These are phyloP conservation scores for Zoroaster sp. DNA, from an alignment of 53 echinoderm and acorn worm genomes.

Conservation along the genomic window DNA sequence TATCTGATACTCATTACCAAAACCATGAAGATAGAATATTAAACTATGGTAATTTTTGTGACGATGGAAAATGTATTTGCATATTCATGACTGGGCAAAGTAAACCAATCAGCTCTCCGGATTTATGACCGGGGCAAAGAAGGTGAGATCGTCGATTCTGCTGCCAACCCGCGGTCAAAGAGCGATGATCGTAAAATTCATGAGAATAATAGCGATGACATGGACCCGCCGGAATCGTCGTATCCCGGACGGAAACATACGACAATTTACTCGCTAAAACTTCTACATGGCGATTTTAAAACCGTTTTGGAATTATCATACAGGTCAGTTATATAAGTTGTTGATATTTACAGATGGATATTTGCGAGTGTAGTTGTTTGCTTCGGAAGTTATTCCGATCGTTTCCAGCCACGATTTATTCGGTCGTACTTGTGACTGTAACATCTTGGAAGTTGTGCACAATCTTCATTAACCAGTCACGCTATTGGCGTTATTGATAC, in stretches of 20 bases:
- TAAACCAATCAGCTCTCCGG: constrained; percentile 11
- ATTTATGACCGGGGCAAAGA: background rate
- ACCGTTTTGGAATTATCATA: background rate
- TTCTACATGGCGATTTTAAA: constrained; percentile 37
- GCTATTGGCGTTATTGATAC: background rate
- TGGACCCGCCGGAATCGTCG: constrained; percentile 29
- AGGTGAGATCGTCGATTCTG: constrained; percentile 27
- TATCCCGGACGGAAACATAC: constrained; percentile 31
- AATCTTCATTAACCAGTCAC: constrained; percentile 12
- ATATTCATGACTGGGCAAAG: constrained; percentile 12
- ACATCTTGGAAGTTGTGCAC: background rate
- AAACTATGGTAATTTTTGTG: too few species aligned
- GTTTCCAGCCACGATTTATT: background rate
- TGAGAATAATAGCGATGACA: constrained; percentile 28
- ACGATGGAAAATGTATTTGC: too few species aligned
- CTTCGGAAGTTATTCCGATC: background rate
- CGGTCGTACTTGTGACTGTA: background rate
- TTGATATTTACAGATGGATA: background rate
- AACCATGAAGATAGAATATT: too few species aligned
- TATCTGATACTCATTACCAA: too few species aligned
- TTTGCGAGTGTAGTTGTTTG: background rate
- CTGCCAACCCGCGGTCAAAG: constrained; percentile 53
- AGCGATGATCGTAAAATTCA: constrained; percentile 32
- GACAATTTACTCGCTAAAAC: background rate
- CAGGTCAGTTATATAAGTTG: constrained; percentile 17